Base-by-base conservation (phyloP, 2,888 invertebrate genomes). In the Hesperia comma region DNA sequence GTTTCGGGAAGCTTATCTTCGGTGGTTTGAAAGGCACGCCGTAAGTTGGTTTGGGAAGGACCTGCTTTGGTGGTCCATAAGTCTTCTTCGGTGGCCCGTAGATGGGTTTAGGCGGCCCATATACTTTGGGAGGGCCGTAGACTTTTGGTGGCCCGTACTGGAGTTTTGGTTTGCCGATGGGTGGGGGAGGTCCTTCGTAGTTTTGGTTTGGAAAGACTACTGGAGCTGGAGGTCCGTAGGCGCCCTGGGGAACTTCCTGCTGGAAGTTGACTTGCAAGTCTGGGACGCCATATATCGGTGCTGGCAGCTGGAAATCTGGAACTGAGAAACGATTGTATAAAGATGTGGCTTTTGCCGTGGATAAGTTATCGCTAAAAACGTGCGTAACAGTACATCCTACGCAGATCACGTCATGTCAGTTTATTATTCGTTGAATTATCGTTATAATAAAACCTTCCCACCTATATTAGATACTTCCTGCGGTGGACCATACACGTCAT, bases 251-350 rank as follows among this genome's bases (percentile, higher is more conserved):
- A 0, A 89, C 73, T 0, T 86, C 82, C 79, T 77, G 80, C 66
- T 85, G 87, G 66, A 66, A 66, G 71, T 84, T 85, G 4, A 82
- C 78, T 8, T 90, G 87, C 55, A 86, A 81, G 69, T 93, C 91
- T 5, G 94, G 94, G 0, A 93, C 93, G 63, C 94, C 94, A 77
- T 95, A 95, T 0, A 95, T 90, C 17, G 94, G 94, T 2, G 92
- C 86, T 1, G 94, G 94, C 14, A 89, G 83, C 14, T 77, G 84
- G 1, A 83, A 68, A 68, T 93, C 93, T 83, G 88, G 77, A 86
- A 93, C 88, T 82, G 72, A 46, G 10, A 41, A 43, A 40, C 7
- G 15, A 4, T 19, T 49, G 19, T 54, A n/a, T 37, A 15, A 21
- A 32, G 14, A 5, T 17, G 10, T 7, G 15, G 33, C 32, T 5